Evolutionary conservation across 2,797 vertebrate species (phyloP).

Genomic region (Linurgus olivaceus): DNA sequence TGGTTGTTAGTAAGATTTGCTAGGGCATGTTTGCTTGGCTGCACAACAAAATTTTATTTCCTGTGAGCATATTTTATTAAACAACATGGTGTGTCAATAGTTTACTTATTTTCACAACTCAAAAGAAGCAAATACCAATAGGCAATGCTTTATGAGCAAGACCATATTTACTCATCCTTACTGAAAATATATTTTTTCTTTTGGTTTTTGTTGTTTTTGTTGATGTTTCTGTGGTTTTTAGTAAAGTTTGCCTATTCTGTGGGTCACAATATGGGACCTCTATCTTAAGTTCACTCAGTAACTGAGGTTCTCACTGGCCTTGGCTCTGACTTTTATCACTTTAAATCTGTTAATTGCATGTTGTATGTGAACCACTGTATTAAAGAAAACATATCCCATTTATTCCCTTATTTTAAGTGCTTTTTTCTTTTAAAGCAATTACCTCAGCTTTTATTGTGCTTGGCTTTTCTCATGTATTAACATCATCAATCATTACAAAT

Average conservation of each 20-base stretch:
- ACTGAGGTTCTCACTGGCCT: fast-evolving
- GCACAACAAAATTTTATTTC: neutral
- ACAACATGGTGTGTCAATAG: neutral
- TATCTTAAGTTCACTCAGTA: neutral
- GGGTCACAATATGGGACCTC: neutral
- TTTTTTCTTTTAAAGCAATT: neutral
- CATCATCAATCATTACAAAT: neutral
- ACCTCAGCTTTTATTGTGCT: neutral
- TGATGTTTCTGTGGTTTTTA: neutral
- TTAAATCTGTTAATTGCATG: neutral
- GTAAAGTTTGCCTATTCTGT: neutral
- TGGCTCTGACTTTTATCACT: neutral
- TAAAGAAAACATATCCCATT: neutral
- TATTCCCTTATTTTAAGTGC: neutral
- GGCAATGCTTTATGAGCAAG: neutral
- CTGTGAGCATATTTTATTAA: neutral
- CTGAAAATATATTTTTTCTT: neutral
- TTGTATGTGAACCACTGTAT: neutral
- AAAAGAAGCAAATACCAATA: neutral
- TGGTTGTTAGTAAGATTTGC: neutral
- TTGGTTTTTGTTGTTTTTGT: neutral
- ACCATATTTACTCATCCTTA: neutral
- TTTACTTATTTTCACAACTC: neutral
- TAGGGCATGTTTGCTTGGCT: neutral
- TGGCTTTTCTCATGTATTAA: neutral